Base-by-base conservation (phyloP, 2,113 vertebrate species). In the Puffinus mauretanicus region DNA sequence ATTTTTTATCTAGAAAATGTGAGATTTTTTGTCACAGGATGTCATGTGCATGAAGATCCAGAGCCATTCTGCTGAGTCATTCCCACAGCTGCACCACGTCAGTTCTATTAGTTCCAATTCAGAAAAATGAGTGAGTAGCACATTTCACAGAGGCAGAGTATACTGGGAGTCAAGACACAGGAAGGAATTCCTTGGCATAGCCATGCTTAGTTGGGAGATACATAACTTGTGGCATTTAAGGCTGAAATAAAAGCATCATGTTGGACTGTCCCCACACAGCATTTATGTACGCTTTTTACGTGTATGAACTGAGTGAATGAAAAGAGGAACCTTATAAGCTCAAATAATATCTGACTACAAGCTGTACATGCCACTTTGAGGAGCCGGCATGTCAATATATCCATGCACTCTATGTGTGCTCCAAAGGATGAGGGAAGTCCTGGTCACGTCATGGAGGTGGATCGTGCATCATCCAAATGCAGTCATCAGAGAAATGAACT, bases 1-100 rank as follows among this genome's bases (percentile, higher is more conserved):
- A 26, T 78, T 70, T 96, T 70, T 81, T 90, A 47, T 93, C n/a
- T 84, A 75, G 18, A 86, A 88, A 92, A 62, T 78, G 13, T 75
- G 60, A 73, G 58, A 42, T 51, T 65, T 94, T 87, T 86, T 70
- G 70, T 64, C 60, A 77, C 92, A 90, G 86, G 79, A 88, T 96
- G 52, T 93, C 90, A 92, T 75, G 65, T 83, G 51, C 75, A 32
- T 32, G 82, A 88, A 88, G 42, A 94, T 75, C 44, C 78, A 65
- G 19, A 93, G 24, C 34, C 57, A 27, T 82, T 75, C 61, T 76
- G 72, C 89, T 97, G 94, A 93, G 58, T 97, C 94, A 96, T 70
- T 72, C 66, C 61, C 58, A 93, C 94, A 96, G 96, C 94, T 94
- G 94, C 69, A 84, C 47, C 4, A 5, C 11, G 6, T 62, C 30